phyloP scores from a whole-genome alignment of 1,140 invertebrate species.

The Homalodisca vitripennis region DNA sequence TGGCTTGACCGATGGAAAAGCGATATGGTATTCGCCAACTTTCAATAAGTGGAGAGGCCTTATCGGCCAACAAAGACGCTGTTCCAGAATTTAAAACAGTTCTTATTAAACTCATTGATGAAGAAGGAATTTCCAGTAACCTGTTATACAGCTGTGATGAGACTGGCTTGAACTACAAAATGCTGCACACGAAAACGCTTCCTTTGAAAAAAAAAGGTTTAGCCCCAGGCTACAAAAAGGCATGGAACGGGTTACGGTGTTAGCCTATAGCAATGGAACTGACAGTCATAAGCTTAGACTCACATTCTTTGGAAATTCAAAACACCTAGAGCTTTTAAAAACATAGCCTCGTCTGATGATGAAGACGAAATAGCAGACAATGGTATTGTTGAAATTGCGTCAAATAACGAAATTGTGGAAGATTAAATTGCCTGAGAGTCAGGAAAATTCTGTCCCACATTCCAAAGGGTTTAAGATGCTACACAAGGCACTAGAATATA shows the following conservation, averaged over 20 bases:
- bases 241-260: neutral
- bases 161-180: conserved; percentile 9
- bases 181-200: neutral
- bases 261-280: neutral
- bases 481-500: no score
- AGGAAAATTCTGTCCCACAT: no score
- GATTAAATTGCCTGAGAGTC: no score
- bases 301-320: neutral
- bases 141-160: neutral
- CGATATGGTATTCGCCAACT: neutral
- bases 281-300: neutral
- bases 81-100: neutral
- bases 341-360: no score
- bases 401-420: no score
- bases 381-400: no score
- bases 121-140: neutral
- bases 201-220: neutral
- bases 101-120: neutral
- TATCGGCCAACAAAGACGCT: neutral
- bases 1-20: neutral
- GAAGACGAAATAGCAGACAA: no score
- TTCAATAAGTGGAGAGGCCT: neutral
- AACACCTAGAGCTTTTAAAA: no score
- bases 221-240: neutral
- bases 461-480: no score